Evolutionary conservation across 2,797 vertebrate genomes (phyloP).

Genomic region (Carcharodon carcharias): DNA sequence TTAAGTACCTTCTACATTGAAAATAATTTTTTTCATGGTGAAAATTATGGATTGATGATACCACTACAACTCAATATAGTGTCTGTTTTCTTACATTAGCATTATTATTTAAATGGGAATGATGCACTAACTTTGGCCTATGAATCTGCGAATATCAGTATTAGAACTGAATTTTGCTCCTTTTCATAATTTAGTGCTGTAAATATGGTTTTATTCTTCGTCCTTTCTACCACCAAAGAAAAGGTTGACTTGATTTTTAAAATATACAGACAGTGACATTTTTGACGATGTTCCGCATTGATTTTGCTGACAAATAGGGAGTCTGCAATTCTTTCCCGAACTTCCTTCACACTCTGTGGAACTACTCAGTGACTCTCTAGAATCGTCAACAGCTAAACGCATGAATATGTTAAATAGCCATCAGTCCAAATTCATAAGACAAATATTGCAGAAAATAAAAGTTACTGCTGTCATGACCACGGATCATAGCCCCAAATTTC

Average conservation of each 20-base stretch:
- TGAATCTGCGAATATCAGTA: neutral
- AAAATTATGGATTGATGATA: neutral
- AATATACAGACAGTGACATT: neutral
- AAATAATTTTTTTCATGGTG: neutral
- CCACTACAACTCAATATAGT: neutral
- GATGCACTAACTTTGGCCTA: neutral
- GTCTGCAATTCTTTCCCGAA: neutral
- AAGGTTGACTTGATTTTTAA: neutral
- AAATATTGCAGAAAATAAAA: neutral
- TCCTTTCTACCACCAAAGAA: too few species aligned
- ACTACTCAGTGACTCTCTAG: neutral
- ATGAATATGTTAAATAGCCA: neutral
- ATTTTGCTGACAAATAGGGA: neutral
- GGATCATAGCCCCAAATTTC: too few species aligned
- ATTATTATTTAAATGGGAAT: neutral
- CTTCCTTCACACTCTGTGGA: neutral
- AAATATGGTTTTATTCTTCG: neutral
- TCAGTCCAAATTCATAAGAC: neutral
- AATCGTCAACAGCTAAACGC: neutral
- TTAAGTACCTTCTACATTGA: neutral
- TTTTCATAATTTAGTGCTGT: neutral
- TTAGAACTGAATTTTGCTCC: neutral
- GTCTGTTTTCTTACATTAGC: neutral
- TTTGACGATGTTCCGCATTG: neutral
- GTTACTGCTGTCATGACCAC: neutral